A percentile compares a stretch with the other conserved stretches of the same genome.
Conservation (phyloP, 92 coral and sea anemone genomes). For the Porites evermanni region DNA sequence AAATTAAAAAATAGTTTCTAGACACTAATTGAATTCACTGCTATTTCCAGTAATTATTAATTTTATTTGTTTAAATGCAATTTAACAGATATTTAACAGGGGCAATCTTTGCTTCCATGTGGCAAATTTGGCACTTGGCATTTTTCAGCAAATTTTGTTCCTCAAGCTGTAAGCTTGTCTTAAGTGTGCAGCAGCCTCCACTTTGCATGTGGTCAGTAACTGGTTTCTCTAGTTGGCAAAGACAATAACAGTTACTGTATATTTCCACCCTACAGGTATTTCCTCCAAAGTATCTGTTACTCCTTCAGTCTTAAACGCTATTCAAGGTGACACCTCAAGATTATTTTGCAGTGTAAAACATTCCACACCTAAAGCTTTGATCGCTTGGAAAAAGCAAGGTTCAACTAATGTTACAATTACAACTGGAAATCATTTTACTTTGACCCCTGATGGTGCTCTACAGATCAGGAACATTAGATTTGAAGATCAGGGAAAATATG, state of each 20-base stretch:
- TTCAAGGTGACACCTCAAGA: constrained; percentile 79
- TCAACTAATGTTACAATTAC: constrained; percentile 19
- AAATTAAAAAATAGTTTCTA: too few relatives aligned
- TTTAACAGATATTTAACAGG: too few relatives aligned
- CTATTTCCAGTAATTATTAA: too few relatives aligned
- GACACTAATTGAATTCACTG: too few relatives aligned
- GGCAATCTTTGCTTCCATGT: too few relatives aligned
- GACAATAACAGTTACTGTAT: background rate
- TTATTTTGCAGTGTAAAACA: constrained; percentile 74
- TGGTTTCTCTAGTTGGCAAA: too few relatives aligned
- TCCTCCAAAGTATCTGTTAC: constrained; percentile 75
- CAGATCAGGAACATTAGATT: constrained; percentile 70
- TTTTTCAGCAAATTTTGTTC: too few relatives aligned
- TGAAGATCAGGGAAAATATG: constrained; percentile 70
- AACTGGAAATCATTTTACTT: constrained; percentile 58
- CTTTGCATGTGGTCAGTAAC: too few relatives aligned
- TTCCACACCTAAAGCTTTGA: constrained; percentile 66
- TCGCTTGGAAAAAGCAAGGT: constrained; percentile 75
- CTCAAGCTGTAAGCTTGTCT: too few relatives aligned
- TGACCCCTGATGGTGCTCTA: constrained; percentile 68
- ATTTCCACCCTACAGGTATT: constrained; percentile 59
- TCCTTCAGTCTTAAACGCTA: constrained; percentile 59
- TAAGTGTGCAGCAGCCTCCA: too few relatives aligned
- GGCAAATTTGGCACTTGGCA: too few relatives aligned
- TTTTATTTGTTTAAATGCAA: too few relatives aligned